Percentiles rank a stretch among this genome's conserved stretches.
These are phyloP conservation scores for Ranitomeya imitator DNA, from an alignment of 2,113 vertebrate genomes.

Conservation along the genomic window DNA sequence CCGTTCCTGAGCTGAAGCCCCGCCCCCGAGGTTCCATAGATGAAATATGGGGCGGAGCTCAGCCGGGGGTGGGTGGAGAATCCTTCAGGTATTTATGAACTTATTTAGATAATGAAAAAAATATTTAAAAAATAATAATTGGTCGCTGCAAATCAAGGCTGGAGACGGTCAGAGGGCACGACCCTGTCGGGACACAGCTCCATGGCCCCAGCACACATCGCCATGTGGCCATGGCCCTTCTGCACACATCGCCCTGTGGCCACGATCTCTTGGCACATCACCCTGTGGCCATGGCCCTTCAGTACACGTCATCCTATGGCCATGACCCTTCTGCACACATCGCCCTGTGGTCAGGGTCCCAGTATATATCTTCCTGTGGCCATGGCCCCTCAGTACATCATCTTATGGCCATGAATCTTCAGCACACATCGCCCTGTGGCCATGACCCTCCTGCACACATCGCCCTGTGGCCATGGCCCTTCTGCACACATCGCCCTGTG, in stretches of 20 bases:
- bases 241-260: not conserved
- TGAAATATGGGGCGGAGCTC: conserved; percentile 9
- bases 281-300: not conserved
- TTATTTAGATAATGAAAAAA: conserved; percentile 29
- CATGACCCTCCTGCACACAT: not conserved
- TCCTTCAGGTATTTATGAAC: conserved; percentile 56
- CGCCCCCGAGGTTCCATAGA: not conserved
- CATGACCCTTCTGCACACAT: not conserved
- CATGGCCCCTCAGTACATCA: not conserved
- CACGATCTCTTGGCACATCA: not conserved
- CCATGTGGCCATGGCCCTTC: not conserved
- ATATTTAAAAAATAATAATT: not conserved
- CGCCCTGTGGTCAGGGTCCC: no score
- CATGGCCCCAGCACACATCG: not conserved
- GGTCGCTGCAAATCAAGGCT: not conserved
- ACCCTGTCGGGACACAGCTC: not conserved
- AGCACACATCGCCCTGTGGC: not conserved
- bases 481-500: not conserved
- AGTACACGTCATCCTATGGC: not conserved
- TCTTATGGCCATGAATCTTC: not conserved
- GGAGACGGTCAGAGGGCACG: not conserved
- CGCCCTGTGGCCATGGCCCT: not conserved
- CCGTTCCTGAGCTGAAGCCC: not conserved
- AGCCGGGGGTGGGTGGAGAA: conserved; percentile 1
- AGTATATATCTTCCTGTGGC: not conserved